Evolutionary conservation across 2,888 invertebrate species (phyloP).

Genomic region (Halictus quadricinctus): DNA sequence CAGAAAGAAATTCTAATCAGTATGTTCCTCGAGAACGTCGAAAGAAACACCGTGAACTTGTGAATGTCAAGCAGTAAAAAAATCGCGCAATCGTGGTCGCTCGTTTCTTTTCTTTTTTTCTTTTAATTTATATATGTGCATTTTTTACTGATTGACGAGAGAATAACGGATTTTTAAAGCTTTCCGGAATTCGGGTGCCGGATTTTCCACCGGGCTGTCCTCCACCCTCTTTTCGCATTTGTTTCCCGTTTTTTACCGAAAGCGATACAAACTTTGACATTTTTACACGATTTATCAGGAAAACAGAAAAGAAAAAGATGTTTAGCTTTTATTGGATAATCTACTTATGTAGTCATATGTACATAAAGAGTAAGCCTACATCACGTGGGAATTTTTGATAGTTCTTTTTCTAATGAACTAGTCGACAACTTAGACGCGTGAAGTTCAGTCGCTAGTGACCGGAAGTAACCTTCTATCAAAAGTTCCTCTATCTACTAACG

Average conservation of each 20-base stretch:
- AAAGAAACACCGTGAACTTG: conserved; percentile 24
- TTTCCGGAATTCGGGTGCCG: conserved; percentile 37
- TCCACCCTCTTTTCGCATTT: conserved; percentile 43
- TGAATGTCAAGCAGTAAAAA: conserved; percentile 46
- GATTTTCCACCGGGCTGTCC: conserved; percentile 38
- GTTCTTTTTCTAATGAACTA: conserved; percentile 68
- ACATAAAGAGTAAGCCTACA: conserved; percentile 72
- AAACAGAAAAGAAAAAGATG: conserved; percentile 19
- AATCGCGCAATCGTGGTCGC: conserved; percentile 14
- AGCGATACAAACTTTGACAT: conserved; percentile 51
- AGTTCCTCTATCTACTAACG: conserved; percentile 62
- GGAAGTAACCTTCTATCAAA: conserved; percentile 66
- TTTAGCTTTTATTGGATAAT: conserved; percentile 57
- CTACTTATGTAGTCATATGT: conserved; percentile 73
- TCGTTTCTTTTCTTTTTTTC: conserved; percentile 7
- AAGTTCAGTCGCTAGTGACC: conserved; percentile 60
- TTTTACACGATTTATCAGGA: conserved; percentile 67
- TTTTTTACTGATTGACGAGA: conserved; percentile 56
- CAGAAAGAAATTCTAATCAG: conserved; percentile 26
- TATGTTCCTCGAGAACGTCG: conserved; percentile 17
- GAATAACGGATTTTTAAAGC: conserved; percentile 40
- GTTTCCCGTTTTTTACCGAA: conserved; percentile 55
- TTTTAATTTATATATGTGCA: conserved; percentile 9
- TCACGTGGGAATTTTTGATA: conserved; percentile 71
- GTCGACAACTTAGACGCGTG: conserved; percentile 54